phyloP scores from a whole-genome alignment of 2,888 invertebrate species.

The Cyaniris semiargus region DNA sequence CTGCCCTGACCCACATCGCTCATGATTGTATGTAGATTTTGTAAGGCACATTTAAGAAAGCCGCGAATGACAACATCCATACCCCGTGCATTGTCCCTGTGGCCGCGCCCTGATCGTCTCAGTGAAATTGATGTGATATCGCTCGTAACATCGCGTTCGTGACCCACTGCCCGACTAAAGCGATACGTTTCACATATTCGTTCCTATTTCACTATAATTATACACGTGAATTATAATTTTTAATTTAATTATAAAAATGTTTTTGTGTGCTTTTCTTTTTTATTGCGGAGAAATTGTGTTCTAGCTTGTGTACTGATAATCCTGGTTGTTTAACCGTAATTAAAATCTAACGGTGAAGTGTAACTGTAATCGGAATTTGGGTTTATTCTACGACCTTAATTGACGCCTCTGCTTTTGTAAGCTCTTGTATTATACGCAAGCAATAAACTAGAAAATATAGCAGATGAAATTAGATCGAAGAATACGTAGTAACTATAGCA shows the following conservation, averaged over 20 bases:
- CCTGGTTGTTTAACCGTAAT: constrained; percentile 5
- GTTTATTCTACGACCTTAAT: background rate
- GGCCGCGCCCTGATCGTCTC: constrained; percentile 54
- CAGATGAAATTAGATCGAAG: background rate
- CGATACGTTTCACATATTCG: constrained; percentile 45
- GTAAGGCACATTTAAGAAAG: constrained; percentile 70
- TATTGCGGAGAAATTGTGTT: constrained; percentile 2
- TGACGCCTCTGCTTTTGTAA: background rate
- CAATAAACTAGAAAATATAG: background rate
- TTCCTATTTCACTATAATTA: constrained; percentile 28
- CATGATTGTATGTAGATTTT: constrained; percentile 79
- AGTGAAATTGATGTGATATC: constrained; percentile 72
- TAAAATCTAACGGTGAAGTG: constrained; percentile 7
- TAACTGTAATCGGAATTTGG: constrained; percentile 3
- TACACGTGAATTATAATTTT: constrained; percentile 24
- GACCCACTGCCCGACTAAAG: constrained; percentile 68
- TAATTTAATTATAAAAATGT: constrained; percentile 18
- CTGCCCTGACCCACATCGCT: constrained; percentile 74
- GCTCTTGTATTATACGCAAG: background rate
- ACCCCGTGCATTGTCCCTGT: constrained; percentile 58
- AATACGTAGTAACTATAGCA: background rate
- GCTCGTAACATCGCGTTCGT: constrained; percentile 63
- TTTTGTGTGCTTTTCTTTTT: constrained; percentile 17
- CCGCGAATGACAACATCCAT: constrained; percentile 69
- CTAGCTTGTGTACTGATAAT: background rate